Conservation (phyloP, 2,113 vertebrate genomes). For the Ailurus styani region DNA sequence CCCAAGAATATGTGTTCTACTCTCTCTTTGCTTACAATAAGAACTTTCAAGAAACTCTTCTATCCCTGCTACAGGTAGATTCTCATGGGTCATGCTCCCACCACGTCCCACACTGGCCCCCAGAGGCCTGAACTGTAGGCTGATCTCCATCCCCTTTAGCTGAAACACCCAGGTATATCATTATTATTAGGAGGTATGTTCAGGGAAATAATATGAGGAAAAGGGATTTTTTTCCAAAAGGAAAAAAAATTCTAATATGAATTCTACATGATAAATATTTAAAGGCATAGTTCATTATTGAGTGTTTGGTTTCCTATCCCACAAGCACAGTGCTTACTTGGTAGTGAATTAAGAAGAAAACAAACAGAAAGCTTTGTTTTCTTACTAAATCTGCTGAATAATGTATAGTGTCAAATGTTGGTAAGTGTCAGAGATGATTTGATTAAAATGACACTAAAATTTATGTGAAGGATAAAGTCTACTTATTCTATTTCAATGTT, state of each 20-base stretch:
- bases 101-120: background rate
- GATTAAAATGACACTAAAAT: background rate
- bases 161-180: background rate
- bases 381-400: background rate
- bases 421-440: background rate
- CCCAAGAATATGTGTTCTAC: background rate
- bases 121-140: background rate
- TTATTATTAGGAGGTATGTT: background rate
- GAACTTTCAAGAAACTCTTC: background rate
- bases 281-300: background rate
- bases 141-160: background rate
- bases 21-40: background rate
- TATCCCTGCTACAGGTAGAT: background rate
- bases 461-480: background rate
- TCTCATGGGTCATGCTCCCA: background rate
- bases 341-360: background rate
- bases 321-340: background rate
- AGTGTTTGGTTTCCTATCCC: background rate
- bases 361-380: background rate
- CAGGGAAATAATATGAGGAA: background rate
- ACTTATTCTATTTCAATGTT: background rate
- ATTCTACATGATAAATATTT: background rate
- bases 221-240: background rate
- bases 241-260: background rate
- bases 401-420: background rate